These are phyloP conservation scores for Sussaba pulchella DNA, from an alignment of 2,888 invertebrate genomes.

Conservation along the genomic window DNA sequence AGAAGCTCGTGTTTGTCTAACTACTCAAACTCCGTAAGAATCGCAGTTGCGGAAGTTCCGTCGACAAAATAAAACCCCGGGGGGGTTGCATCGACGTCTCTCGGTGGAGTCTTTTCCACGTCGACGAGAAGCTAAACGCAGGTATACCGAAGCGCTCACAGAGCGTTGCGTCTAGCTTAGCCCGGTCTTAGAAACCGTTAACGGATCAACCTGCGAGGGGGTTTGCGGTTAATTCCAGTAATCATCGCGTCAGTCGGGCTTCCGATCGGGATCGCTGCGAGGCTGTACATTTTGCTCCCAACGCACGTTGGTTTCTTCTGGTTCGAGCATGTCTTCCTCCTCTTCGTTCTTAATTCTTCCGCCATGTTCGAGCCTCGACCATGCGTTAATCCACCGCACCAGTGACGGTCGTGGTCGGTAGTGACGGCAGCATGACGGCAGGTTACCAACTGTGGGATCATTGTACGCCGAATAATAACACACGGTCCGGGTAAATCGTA, in stretches of 20 bases:
- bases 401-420: conserved; percentile 14
- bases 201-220: conserved; percentile 57
- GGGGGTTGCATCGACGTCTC: background rate
- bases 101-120: background rate
- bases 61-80: conserved; percentile 26
- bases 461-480: conserved; percentile 81
- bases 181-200: conserved; percentile 50
- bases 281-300: conserved; percentile 27
- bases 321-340: background rate
- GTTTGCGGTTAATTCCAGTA: conserved; percentile 83
- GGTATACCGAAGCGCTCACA: conserved; percentile 28
- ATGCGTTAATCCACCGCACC: conserved; percentile 23
- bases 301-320: background rate
- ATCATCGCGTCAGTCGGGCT: conserved; percentile 82
- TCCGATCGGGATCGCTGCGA: conserved; percentile 73
- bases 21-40: conserved; percentile 27
- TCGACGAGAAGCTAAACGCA: conserved; percentile 41
- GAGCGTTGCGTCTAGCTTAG: conserved; percentile 52
- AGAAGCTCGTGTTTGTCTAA: conserved; percentile 15
- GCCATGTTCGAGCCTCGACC: conserved; percentile 4
- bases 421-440: background rate
- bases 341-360: background rate
- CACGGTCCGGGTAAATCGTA: conserved; percentile 66
- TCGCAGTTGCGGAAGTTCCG: conserved; percentile 10
- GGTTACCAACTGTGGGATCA: conserved; percentile 1